A percentile compares a stretch with the other conserved stretches of the same genome.
phyloP scores from a whole-genome alignment of 2,888 invertebrate genomes.

The Unio delphinus region DNA sequence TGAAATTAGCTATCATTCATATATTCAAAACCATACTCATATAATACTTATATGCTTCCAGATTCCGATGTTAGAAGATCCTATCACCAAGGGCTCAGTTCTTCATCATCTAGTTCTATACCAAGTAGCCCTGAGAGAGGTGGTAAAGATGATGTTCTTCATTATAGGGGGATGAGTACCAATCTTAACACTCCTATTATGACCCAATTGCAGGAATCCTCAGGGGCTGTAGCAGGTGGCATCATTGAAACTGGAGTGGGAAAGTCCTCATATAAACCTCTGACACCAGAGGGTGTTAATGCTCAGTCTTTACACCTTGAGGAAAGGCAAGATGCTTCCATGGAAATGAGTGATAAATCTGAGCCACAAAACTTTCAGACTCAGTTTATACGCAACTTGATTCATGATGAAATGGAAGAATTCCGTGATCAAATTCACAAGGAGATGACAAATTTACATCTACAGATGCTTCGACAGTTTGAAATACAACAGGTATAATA shows the following conservation, averaged over 20 bases:
- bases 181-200: conserved; percentile 36
- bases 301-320: conserved; percentile 20
- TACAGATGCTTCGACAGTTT: conserved; percentile 63
- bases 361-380: conserved; percentile 13
- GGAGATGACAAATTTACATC: conserved; percentile 59
- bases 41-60: not conserved
- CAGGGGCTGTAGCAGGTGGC: conserved; percentile 32
- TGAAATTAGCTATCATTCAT: no score
- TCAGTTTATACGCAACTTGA: conserved; percentile 56
- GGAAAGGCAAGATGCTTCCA: not conserved
- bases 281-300: conserved; percentile 45
- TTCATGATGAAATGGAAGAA: conserved; percentile 54
- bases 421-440: conserved; percentile 56
- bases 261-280: conserved; percentile 8
- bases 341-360: not conserved
- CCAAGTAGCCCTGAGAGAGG: conserved; percentile 17
- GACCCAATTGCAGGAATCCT: conserved; percentile 30
- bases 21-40: not conserved
- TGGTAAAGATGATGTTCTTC: conserved; percentile 12
- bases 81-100: conserved; percentile 1
- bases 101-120: conserved; percentile 10
- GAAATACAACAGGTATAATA: conserved; percentile 57
- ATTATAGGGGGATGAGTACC: conserved; percentile 33
- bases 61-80: not conserved
- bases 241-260: conserved; percentile 4